A percentile compares a stretch with the other conserved stretches of the same genome.
phyloP scores from a whole-genome alignment of 2,888 invertebrate genomes.

The Acronicta alni region DNA sequence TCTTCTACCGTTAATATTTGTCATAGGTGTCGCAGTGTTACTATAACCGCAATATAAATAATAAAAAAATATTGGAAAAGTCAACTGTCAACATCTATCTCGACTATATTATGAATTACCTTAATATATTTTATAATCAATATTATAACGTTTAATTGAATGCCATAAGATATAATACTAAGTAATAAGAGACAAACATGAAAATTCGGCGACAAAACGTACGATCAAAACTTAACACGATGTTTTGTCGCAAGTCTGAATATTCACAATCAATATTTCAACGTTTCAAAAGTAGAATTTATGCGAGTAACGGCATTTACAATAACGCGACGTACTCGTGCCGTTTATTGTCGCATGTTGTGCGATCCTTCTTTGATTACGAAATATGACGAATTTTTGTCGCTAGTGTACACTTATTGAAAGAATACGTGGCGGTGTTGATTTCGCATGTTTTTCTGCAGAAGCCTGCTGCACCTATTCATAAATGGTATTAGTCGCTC shows the following conservation, averaged over 20 bases:
- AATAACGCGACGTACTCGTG: constrained; percentile 47
- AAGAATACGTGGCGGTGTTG: constrained; percentile 13
- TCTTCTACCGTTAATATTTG: too few relatives aligned
- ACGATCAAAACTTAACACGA: background rate
- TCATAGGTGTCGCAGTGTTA: too few relatives aligned
- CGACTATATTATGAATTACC: too few relatives aligned
- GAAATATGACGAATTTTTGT: constrained; percentile 51
- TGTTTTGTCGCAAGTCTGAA: constrained; percentile 36
- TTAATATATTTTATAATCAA: too few relatives aligned
- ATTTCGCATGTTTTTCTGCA: background rate
- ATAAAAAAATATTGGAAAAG: too few relatives aligned
- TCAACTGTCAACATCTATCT: too few relatives aligned
- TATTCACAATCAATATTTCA: constrained; percentile 42
- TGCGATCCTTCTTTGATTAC: constrained; percentile 54
- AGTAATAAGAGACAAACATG: too few relatives aligned
- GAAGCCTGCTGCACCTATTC: too few relatives aligned
- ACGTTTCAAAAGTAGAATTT: constrained; percentile 58
- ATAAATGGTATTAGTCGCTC: too few relatives aligned
- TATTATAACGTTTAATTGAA: too few relatives aligned
- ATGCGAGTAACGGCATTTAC: constrained; percentile 56
- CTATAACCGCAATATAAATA: too few relatives aligned
- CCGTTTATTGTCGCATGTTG: constrained; percentile 59
- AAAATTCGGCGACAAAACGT: background rate
- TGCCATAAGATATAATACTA: too few relatives aligned
- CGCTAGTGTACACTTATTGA: constrained; percentile 42